Conservation (phyloP, 2,888 invertebrate genomes). For the Acronicta psi region DNA sequence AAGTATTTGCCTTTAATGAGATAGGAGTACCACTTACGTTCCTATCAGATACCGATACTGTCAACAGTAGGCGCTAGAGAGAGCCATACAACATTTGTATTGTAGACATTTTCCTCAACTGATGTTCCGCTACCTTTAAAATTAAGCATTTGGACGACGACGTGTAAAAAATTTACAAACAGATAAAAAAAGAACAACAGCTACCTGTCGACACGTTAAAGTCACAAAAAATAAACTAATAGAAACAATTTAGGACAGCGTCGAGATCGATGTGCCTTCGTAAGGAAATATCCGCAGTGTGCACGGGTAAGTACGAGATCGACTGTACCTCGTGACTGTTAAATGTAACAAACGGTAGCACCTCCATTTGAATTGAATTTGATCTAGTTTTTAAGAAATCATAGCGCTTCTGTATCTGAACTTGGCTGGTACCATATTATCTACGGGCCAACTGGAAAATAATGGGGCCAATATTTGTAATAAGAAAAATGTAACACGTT, state of each 20-base stretch:
- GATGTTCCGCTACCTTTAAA: constrained; percentile 47
- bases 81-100: constrained; percentile 21
- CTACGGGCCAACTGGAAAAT: neutral
- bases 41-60: constrained; percentile 7
- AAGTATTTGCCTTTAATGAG: neutral
- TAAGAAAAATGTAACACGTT: too few species aligned
- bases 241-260: constrained; percentile 42
- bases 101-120: constrained; percentile 62
- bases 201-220: constrained; percentile 37
- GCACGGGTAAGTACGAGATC: neutral
- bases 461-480: too few species aligned
- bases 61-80: constrained; percentile 22
- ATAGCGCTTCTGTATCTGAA: neutral
- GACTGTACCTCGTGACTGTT: constrained; percentile 16
- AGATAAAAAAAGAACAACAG: constrained; percentile 41
- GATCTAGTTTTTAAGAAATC: constrained; percentile 15
- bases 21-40: constrained; percentile 10
- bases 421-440: too few species aligned
- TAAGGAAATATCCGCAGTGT: constrained; percentile 20
- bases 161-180: constrained; percentile 41
- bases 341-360: constrained; percentile 14
- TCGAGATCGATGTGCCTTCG: constrained; percentile 24
- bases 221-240: constrained; percentile 41
- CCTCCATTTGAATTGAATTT: constrained; percentile 8
- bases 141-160: constrained; percentile 38